A percentile compares a stretch with the other conserved stretches of the same genome.
phyloP scores from a whole-genome alignment of 2,113 vertebrate genomes.

The Nanorana parkeri region DNA sequence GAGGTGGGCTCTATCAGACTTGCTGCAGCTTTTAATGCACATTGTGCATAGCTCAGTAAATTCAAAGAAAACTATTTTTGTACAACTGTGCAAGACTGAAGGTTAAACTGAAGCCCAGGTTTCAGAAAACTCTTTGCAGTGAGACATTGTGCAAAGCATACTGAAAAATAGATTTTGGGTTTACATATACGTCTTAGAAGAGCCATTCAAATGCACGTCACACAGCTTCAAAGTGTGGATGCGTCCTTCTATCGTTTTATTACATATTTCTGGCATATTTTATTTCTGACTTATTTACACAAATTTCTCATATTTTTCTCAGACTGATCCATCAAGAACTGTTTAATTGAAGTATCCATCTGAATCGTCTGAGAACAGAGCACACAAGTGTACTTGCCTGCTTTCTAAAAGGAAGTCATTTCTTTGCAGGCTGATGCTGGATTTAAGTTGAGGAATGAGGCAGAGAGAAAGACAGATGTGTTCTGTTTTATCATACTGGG shows the following conservation, averaged over 20 bases:
- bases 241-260: constrained; percentile 1
- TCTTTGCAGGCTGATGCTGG: neutral
- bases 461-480: neutral
- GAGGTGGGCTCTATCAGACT: no score
- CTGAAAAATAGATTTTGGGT: no score
- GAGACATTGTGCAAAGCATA: no score
- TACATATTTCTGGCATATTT: neutral
- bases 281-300: neutral
- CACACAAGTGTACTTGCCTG: neutral
- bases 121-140: no score
- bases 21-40: no score
- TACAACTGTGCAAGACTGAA: no score
- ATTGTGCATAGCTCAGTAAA: no score
- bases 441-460: neutral
- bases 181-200: constrained; percentile 9
- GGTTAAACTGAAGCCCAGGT: no score
- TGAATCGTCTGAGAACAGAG: neutral
- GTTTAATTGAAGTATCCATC: neutral
- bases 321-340: neutral
- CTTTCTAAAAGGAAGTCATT: neutral
- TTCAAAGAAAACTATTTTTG: no score
- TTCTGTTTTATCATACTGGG: no score
- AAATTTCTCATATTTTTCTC: neutral
- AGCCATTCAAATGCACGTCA: constrained; percentile 50
- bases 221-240: constrained; percentile 12